Evolutionary conservation across 35 echinoderm and acorn worm species (phyloP), one percentile per base, ranked within the genome.

Genomic region (Ophiothrix spiculata): DNA sequence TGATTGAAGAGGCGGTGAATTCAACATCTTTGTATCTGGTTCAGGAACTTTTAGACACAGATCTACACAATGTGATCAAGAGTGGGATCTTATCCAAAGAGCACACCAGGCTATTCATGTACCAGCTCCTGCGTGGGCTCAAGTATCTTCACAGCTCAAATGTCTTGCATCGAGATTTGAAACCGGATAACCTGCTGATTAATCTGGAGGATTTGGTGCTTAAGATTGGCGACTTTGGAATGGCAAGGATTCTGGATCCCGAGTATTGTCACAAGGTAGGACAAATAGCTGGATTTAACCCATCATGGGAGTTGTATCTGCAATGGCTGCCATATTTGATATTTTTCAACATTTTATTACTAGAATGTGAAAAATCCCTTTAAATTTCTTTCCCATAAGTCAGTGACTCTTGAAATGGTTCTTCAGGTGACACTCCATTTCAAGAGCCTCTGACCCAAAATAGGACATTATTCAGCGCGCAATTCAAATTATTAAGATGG

Each of bases 211-310:
- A 94, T 63, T 78, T 94, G 46, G 83, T 87, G 37, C 88, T 94
- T 17, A 90, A 90, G 41, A 94, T 94, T 83, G 92, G 92, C 0
- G 92, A 94, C 40, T 94, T 94, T 87, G 92, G 92, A 14, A 83
- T 94, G 83, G 92, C 92, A 15, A 56, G 92, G 74, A 90, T 94
- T 77, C 40, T 94, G 38, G 92, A 94, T 42, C 92, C 92, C 29
- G 64, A 86, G 25, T 94, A 94, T 84, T 87, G 81, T 37, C 92
- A 94, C 75, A 94, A 94, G 85, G 92, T 94, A n/a, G n/a, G n/a
- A n/a, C n/a, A n/a, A n/a, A n/a, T n/a, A n/a, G n/a, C n/a, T n/a
- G n/a, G n/a, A n/a, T n/a, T n/a, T n/a, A n/a, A n/a, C n/a, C n/a
- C n/a, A n/a, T n/a, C n/a, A n/a, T n/a, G n/a, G n/a, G n/a, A n/a